These are phyloP conservation scores for Drosophila dives DNA, from an alignment of 2,888 invertebrate genomes.

Conservation along the genomic window DNA sequence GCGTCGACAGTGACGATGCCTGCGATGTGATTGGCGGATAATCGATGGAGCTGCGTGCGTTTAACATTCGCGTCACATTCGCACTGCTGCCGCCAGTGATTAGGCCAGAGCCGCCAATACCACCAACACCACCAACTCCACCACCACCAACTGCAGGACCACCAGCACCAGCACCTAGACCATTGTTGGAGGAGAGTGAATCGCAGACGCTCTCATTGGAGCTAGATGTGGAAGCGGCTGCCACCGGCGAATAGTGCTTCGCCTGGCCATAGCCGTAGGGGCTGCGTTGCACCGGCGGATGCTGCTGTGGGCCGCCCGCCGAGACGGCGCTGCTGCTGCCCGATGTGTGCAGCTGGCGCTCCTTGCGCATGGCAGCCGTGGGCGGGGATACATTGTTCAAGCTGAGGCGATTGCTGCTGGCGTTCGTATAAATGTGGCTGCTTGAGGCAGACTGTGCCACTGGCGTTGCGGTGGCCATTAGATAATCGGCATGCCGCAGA, in stretches of 20 bases:
- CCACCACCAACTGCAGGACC: conserved; percentile 49
- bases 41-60: conserved; percentile 79
- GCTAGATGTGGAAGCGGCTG: conserved; percentile 89
- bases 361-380: conserved; percentile 80
- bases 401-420: conserved; percentile 75
- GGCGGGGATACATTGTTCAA: conserved; percentile 83
- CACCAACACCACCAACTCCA: conserved; percentile 34
- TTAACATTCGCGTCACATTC: conserved; percentile 64
- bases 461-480: conserved; percentile 80
- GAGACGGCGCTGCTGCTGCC: conserved; percentile 49
- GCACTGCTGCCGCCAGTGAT: conserved; percentile 41
- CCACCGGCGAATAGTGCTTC: conserved; percentile 82
- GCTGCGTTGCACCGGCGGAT: conserved; percentile 78
- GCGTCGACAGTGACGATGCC: conserved; percentile 79
- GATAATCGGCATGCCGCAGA: conserved; percentile 80
- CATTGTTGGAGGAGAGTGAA: conserved; percentile 87
- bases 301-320: conserved; percentile 70
- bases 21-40: conserved; percentile 81
- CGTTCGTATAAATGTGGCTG: conserved; percentile 71
- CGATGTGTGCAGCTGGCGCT: conserved; percentile 70
- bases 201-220: conserved; percentile 94
- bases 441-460: conserved; percentile 73
- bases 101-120: conserved; percentile 8
- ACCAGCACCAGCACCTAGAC: conserved; percentile 83
- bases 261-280: conserved; percentile 81